Conservation (phyloP, 2,888 invertebrate species). For the Acleris literana region DNA sequence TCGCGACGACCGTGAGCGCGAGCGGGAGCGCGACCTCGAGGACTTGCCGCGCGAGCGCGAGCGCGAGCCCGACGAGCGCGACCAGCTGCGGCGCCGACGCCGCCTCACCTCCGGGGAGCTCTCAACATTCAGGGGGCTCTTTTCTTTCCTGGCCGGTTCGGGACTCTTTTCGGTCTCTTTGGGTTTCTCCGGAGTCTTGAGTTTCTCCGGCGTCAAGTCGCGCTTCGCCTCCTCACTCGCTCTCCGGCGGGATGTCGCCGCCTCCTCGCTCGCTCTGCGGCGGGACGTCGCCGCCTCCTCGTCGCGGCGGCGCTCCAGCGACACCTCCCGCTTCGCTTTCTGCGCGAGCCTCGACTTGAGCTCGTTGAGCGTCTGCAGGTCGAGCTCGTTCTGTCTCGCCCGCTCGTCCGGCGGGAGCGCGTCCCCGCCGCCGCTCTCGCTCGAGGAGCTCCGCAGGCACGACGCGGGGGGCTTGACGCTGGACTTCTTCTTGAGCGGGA, state of each 20-base stretch:
- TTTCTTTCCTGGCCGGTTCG: conserved; percentile 41
- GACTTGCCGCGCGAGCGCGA: conserved; percentile 62
- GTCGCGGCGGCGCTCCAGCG: conserved; percentile 51
- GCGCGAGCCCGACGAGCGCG: conserved; percentile 55
- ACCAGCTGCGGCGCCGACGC: conserved; percentile 58
- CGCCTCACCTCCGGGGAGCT: conserved; percentile 56
- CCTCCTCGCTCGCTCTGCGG: neutral
- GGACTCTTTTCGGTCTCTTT: conserved; percentile 44
- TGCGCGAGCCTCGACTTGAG: conserved; percentile 86
- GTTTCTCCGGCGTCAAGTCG: conserved; percentile 25
- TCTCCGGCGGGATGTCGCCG: neutral
- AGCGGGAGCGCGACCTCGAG: conserved; percentile 59
- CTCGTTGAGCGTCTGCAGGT: conserved; percentile 86
- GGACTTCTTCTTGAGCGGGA: conserved; percentile 65
- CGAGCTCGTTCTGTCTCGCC: conserved; percentile 82
- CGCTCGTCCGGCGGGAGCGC: conserved; percentile 78
- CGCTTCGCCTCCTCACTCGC: neutral
- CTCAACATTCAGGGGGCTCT: conserved; percentile 53
- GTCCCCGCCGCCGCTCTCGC: conserved; percentile 84
- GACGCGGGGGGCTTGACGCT: conserved; percentile 73
- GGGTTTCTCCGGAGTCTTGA: conserved; percentile 37
- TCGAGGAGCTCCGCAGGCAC: conserved; percentile 84
- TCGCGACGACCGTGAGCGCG: conserved; percentile 52
- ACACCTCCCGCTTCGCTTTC: conserved; percentile 85
- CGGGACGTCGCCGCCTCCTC: conserved; percentile 14